Conservation (phyloP, 1,140 invertebrate genomes). For the Leptinotarsa defecta region DNA sequence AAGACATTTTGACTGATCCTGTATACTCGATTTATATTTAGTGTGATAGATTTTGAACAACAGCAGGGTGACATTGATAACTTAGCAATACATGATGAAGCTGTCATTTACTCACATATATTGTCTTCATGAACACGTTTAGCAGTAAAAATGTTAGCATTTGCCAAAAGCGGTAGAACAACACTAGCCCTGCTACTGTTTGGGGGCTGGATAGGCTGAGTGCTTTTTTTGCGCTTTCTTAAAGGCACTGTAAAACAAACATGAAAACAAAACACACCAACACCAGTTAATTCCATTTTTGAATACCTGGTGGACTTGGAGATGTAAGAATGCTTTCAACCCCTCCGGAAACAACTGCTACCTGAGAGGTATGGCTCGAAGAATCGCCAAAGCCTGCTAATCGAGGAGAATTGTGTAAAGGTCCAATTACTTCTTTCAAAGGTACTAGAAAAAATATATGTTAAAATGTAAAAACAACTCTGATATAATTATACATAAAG, state of each 20-base stretch:
- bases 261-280: not conserved
- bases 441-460: conserved; percentile 8
- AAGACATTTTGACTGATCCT: too few relatives aligned
- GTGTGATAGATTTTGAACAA: too few relatives aligned
- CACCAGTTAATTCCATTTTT: conserved; percentile 24
- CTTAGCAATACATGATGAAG: not conserved
- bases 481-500: too few relatives aligned
- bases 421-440: conserved; percentile 4
- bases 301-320: conserved; percentile 64
- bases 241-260: conserved; percentile 41
- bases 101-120: conserved; percentile 42
- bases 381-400: conserved; percentile 33
- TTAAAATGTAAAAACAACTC: too few relatives aligned
- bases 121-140: conserved; percentile 48
- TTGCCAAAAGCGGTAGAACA: conserved; percentile 72
- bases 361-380: conserved; percentile 42
- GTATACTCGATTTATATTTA: too few relatives aligned
- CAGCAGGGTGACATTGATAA: not conserved
- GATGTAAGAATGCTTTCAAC: conserved; percentile 59
- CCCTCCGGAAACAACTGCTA: conserved; percentile 53
- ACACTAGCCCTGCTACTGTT: conserved; percentile 75
- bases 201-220: conserved; percentile 68
- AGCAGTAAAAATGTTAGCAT: conserved; percentile 58
- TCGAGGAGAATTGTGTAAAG: conserved; percentile 36
- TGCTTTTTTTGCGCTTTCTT: conserved; percentile 57